Percentiles rank a stretch among this genome's conserved stretches.
Evolutionary conservation across 2,888 invertebrate species (phyloP).

Genomic region (Agriopis marginaria): DNA sequence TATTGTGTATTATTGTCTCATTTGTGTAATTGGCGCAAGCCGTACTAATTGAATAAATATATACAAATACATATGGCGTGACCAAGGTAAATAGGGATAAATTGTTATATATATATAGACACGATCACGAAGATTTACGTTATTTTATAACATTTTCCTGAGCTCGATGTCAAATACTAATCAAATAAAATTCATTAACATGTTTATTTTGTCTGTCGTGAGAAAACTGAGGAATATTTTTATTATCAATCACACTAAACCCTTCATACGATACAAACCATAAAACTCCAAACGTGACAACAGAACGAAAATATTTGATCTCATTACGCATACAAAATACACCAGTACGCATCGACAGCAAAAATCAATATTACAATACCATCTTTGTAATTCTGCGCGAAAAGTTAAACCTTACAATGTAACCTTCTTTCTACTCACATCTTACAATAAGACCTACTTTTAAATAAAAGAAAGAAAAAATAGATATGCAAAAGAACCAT

Average conservation of each 20-base stretch:
- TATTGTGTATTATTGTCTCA: no score
- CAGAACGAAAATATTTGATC: slow-evolving; percentile 82
- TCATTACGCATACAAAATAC: slow-evolving; percentile 73
- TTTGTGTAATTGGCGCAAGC: no score
- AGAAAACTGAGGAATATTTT: slow-evolving; percentile 40
- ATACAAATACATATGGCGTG: no score
- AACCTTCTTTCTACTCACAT: slow-evolving; percentile 34
- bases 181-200: no score
- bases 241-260: slow-evolving; percentile 64
- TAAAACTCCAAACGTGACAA: slow-evolving; percentile 78
- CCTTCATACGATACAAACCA: slow-evolving; percentile 64
- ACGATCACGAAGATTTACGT: no score
- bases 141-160: no score
- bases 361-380: slow-evolving; percentile 67
- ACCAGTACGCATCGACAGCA: slow-evolving; percentile 57
- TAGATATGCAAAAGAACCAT: slow-evolving; percentile 79
- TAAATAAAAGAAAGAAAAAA: slow-evolving; percentile 47
- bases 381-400: slow-evolving; percentile 67
- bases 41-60: no score
- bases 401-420: slow-evolving; percentile 63
- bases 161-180: no score
- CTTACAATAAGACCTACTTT: slow-evolving; percentile 30
- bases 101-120: no score
- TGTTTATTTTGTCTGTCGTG: slow-evolving; percentile 23
- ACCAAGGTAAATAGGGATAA: no score